Percentiles rank a stretch among this genome's conserved stretches.
Evolutionary conservation across 2,797 vertebrate genomes (phyloP).

Genomic region (Vespertilio murinus): DNA sequence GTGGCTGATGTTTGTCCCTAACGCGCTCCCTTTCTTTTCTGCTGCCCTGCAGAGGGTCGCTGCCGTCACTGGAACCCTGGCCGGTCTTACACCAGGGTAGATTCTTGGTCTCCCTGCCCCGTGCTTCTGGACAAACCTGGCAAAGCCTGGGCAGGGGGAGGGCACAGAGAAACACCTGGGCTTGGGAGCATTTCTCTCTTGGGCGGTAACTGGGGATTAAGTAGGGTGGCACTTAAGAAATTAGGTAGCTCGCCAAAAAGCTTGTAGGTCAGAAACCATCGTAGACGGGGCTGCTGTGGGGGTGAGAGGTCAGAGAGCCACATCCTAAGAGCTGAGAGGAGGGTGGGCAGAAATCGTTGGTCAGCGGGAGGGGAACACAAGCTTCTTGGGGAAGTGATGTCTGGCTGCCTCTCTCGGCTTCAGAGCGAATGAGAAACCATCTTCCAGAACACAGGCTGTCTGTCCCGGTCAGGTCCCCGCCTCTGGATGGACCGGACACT

Average conservation of each 20-base stretch:
- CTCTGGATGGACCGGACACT: neutral
- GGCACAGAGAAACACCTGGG: neutral
- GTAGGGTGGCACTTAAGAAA: neutral
- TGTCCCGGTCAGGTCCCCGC: neutral
- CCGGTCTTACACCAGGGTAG: neutral
- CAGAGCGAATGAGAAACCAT: neutral
- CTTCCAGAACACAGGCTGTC: neutral
- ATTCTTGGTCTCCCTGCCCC: neutral
- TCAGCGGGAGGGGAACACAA: neutral
- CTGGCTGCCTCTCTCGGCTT: neutral
- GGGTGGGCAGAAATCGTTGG: neutral
- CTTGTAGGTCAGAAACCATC: neutral
- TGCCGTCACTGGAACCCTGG: neutral
- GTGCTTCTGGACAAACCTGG: neutral
- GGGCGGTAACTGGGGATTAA: neutral
- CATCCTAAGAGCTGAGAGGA: neutral
- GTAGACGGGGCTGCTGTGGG: neutral
- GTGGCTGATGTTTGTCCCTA: neutral
- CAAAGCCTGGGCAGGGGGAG: neutral
- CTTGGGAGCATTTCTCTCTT: neutral
- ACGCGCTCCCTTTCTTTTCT: neutral
- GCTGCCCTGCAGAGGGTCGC: neutral
- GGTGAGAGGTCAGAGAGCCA: neutral
- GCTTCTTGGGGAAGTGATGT: neutral
- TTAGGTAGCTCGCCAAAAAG: neutral